Conservation (phyloP, 2,797 vertebrate genomes). For the Myioborus miniatus region DNA sequence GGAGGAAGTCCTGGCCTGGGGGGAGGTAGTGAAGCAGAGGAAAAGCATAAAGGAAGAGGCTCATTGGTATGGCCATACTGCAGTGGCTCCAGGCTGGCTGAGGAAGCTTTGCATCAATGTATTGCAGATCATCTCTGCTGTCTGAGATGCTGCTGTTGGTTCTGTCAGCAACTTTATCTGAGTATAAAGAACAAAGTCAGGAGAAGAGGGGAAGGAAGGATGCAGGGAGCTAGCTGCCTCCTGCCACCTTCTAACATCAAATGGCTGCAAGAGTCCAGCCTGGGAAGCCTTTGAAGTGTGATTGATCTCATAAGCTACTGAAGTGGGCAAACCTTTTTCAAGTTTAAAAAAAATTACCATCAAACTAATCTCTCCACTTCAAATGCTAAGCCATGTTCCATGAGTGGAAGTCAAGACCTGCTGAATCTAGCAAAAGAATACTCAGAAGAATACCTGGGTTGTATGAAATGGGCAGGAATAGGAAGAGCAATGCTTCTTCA, state of each 20-base stretch:
- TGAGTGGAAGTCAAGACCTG: not conserved
- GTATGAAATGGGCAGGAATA: not conserved
- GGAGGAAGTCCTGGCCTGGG: not conserved
- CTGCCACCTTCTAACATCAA: not conserved
- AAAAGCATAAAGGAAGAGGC: not conserved
- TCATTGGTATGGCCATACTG: not conserved
- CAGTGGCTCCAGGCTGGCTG: not conserved
- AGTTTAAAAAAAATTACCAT: not conserved
- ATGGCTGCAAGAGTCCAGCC: not conserved
- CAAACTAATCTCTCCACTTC: not conserved
- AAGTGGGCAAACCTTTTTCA: not conserved
- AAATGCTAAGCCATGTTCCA: not conserved
- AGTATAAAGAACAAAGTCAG: not conserved
- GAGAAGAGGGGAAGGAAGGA: not conserved
- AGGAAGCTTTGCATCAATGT: not conserved
- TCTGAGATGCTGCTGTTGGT: not conserved
- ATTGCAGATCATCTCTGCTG: not conserved
- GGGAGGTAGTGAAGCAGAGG: not conserved
- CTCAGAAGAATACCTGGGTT: not conserved
- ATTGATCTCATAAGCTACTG: not conserved
- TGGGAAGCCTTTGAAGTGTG: not conserved
- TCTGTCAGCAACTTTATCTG: not conserved
- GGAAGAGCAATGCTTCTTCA: not conserved
- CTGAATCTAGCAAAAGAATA: not conserved
- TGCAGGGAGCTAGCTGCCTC: not conserved